These are phyloP conservation scores for Palythoa heliodiscus DNA, from an alignment of 92 coral and sea anemone species.

Conservation along the genomic window DNA sequence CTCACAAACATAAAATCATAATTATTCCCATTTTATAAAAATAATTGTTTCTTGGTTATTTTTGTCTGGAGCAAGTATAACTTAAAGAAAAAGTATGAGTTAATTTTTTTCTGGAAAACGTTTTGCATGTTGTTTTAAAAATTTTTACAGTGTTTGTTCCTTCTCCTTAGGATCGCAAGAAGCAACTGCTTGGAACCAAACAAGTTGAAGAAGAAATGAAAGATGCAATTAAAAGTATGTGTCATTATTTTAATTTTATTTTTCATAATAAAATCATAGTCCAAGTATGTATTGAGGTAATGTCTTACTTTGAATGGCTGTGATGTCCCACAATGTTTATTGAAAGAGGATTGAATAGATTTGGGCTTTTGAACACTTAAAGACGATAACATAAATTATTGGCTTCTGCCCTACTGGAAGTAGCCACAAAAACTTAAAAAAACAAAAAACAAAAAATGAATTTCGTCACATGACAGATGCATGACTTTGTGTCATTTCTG, in stretches of 20 bases:
- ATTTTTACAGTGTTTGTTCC: neutral
- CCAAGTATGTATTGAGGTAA: neutral
- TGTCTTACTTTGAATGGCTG: too few relatives aligned
- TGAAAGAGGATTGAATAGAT: too few relatives aligned
- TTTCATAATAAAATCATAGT: neutral
- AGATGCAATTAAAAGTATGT: constrained; percentile 13
- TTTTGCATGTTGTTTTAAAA: neutral
- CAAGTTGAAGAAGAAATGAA: constrained; percentile 7
- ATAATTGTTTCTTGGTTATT: neutral
- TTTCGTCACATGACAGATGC: too few relatives aligned
- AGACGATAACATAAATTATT: too few relatives aligned
- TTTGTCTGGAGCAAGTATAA: too few relatives aligned
- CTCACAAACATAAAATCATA: too few relatives aligned
- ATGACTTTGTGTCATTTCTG: too few relatives aligned
- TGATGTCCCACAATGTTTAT: too few relatives aligned
- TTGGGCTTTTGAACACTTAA: too few relatives aligned
- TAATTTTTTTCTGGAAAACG: neutral
- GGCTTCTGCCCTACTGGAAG: too few relatives aligned
- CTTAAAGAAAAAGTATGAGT: neutral
- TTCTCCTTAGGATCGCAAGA: constrained; percentile 21
- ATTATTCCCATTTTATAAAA: neutral
- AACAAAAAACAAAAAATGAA: too few relatives aligned
- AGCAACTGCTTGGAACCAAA: constrained; percentile 40
- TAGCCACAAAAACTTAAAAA: too few relatives aligned
- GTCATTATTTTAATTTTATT: neutral